These are phyloP conservation scores for Vulpes lagopus DNA, from an alignment of 2,113 vertebrate genomes.

Conservation along the genomic window DNA sequence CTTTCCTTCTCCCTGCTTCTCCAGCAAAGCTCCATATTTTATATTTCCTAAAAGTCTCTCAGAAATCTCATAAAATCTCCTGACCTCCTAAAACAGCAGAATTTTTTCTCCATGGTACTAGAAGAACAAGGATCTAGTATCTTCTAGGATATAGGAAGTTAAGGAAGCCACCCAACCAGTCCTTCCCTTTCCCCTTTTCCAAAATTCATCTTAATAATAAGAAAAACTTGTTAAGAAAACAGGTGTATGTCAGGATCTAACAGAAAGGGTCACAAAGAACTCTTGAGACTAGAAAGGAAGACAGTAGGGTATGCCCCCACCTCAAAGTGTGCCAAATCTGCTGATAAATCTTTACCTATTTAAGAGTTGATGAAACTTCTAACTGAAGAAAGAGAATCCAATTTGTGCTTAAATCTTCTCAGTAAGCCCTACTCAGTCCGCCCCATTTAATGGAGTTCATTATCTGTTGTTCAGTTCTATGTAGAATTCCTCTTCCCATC, in stretches of 20 bases:
- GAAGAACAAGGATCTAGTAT: neutral
- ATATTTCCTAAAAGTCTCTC: neutral
- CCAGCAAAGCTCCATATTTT: neutral
- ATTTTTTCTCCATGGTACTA: neutral
- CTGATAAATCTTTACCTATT: neutral
- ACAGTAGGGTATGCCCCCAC: rapidly evolving
- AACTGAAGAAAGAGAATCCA: slow-evolving; percentile 52
- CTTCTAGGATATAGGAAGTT: neutral
- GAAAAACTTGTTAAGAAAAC: neutral
- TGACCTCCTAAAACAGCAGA: neutral
- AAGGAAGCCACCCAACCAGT: rapidly evolving
- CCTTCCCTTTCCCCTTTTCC: neutral
- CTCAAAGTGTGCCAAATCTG: neutral
- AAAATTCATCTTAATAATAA: neutral
- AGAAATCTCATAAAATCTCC: neutral
- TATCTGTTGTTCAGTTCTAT: slow-evolving; percentile 58
- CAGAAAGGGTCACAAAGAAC: neutral
- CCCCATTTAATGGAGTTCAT: slow-evolving; percentile 58
- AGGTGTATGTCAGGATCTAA: neutral
- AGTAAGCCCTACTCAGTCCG: neutral
- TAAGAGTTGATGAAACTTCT: slow-evolving; percentile 30
- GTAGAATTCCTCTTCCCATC: slow-evolving; percentile 52
- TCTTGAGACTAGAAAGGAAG: neutral
- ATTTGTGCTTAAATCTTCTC: slow-evolving; percentile 50
- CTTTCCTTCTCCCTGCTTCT: neutral